Evolutionary conservation across 2,113 vertebrate genomes (phyloP).

Genomic region (Podarcis cretensis): DNA sequence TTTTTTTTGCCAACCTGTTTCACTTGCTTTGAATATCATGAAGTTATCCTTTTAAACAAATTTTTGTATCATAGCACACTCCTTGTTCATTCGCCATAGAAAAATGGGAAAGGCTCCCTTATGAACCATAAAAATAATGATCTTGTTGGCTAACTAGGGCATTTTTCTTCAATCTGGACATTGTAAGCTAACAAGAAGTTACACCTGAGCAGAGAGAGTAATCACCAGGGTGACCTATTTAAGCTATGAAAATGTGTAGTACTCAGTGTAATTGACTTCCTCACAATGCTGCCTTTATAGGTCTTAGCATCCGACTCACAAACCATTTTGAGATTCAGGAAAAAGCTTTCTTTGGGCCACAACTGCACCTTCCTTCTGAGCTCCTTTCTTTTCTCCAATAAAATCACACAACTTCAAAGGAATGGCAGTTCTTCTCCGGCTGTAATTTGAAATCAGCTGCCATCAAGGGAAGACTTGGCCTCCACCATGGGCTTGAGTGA

Average conservation of each 20-base stretch:
- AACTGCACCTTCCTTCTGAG: background rate
- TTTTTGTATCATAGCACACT: background rate
- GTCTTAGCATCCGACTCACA: conserved; percentile 12
- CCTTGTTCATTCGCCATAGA: background rate
- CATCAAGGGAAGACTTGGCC: background rate
- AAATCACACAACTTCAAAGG: background rate
- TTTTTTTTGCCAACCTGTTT: background rate
- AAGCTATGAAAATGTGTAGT: background rate
- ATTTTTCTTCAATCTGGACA: background rate
- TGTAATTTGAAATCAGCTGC: background rate
- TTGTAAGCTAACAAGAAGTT: background rate
- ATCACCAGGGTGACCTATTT: background rate
- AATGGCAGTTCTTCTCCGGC: background rate
- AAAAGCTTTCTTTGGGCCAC: background rate
- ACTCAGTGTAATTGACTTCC: background rate
- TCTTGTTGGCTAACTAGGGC: background rate
- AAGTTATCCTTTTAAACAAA: conserved; percentile 36
- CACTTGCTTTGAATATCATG: conserved; percentile 11
- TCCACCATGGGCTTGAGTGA: too few species aligned
- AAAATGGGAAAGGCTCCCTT: background rate
- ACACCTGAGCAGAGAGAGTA: background rate
- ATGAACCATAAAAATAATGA: background rate
- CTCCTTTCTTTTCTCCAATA: background rate
- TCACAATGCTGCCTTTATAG: background rate
- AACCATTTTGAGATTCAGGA: conserved; percentile 19